A percentile compares a stretch with the other conserved stretches of the same genome.
phyloP scores from a whole-genome alignment of 1,140 invertebrate species.

The Contarinia nasturtii region DNA sequence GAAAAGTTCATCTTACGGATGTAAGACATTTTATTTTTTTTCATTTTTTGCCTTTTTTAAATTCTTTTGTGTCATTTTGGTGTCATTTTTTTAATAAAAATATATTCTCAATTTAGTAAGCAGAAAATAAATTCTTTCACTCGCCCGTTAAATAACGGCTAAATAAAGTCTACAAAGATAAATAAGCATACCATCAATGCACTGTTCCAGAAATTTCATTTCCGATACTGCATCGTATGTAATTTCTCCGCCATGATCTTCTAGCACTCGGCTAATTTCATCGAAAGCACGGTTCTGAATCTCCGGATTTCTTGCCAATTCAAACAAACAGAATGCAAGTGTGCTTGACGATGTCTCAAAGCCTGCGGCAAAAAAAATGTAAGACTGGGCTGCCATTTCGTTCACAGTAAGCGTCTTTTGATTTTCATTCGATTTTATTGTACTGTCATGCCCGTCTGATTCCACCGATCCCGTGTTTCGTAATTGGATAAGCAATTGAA shows the following conservation, averaged over 20 bases:
- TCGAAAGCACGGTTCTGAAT: constrained; percentile 33
- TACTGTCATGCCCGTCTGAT: not conserved
- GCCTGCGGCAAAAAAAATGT: constrained; percentile 34
- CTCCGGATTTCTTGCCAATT: constrained; percentile 35
- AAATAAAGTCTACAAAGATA: too few relatives aligned
- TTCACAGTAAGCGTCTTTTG: constrained; percentile 8
- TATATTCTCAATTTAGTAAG: too few relatives aligned
- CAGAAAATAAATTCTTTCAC: too few relatives aligned
- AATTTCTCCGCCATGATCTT: constrained; percentile 24
- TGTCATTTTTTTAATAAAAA: too few relatives aligned
- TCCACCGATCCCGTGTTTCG: too few relatives aligned
- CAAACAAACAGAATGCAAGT: constrained; percentile 31
- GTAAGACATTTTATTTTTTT: too few relatives aligned
- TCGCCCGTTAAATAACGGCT: too few relatives aligned
- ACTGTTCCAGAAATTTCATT: constrained; percentile 31
- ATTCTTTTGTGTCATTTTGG: too few relatives aligned
- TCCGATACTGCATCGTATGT: constrained; percentile 32
- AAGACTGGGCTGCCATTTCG: constrained; percentile 20
- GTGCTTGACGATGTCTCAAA: constrained; percentile 41
- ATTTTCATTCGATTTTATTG: not conserved
- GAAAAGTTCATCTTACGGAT: too few relatives aligned
- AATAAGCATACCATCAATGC: constrained; percentile 24
- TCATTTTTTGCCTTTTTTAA: too few relatives aligned
- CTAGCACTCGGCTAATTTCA: constrained; percentile 30
- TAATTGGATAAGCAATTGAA: too few relatives aligned